Conservation (phyloP, 2,888 invertebrate genomes). For the Drosophila nigricruria region DNA sequence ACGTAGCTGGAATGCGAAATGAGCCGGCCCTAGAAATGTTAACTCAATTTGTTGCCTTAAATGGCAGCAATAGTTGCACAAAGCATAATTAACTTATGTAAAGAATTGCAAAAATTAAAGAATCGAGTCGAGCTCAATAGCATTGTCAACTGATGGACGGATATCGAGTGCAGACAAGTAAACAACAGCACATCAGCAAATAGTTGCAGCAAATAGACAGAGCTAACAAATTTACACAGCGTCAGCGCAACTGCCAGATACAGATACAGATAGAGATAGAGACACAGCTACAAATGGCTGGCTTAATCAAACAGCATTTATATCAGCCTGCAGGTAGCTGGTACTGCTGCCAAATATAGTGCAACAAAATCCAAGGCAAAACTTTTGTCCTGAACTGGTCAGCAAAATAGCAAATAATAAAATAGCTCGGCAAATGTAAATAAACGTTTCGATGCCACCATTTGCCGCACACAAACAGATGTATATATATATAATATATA, state of each 20-base stretch:
- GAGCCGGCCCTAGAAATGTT: conserved; percentile 37
- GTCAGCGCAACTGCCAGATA: conserved; percentile 14
- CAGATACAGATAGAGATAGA: conserved; percentile 13
- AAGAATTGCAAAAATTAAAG: conserved; percentile 15
- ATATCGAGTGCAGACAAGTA: conserved; percentile 12
- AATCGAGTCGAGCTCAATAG: background rate
- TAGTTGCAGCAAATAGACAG: conserved; percentile 28
- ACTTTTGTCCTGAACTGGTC: conserved; percentile 33
- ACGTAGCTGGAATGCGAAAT: conserved; percentile 66
- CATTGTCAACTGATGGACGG: conserved; percentile 10
- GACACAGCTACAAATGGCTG: conserved; percentile 29
- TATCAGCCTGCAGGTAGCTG: conserved; percentile 33
- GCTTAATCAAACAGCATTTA: conserved; percentile 61
- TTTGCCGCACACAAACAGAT: background rate
- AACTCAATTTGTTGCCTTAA: conserved; percentile 58
- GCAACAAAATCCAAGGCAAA: conserved; percentile 39
- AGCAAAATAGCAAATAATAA: conserved; percentile 58
- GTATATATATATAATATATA: background rate
- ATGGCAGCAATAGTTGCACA: conserved; percentile 21
- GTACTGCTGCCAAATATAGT: conserved; percentile 27
- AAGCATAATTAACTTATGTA: conserved; percentile 42
- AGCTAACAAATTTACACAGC: conserved; percentile 30
- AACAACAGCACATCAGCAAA: conserved; percentile 16
- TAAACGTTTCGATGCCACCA: conserved; percentile 24
- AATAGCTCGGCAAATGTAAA: conserved; percentile 41